Base-by-base conservation (phyloP, 1,140 invertebrate genomes). In the Procambarus clarkii region DNA sequence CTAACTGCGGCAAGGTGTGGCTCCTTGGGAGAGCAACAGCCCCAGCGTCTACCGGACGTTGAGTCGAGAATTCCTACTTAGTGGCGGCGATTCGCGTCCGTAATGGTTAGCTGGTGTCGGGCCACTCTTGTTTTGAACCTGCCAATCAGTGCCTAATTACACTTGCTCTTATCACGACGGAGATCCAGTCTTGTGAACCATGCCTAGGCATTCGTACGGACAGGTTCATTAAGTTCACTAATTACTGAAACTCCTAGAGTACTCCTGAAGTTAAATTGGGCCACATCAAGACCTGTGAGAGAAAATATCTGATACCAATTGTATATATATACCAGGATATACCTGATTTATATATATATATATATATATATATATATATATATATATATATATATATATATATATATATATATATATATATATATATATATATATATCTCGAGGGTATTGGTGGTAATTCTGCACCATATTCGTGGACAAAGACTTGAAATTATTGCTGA, bases 81-180 rank as follows among this genome's bases (percentile, higher is more conserved):
- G 44, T 15, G 18, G 21, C 21, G 77, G 34, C 79, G 71, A 91
- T 91, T 91, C 84, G 86, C 88, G 82, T 71, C 88, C 83, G 15
- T 85, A 91, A 21, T 69, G 88, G 54, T 13, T 69, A 74, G 74
- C 71, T 46, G 76, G 88, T 54, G 79, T 79, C 76, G 82, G 60
- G 48, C 76, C 83, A 54, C 88, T 91, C 82, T 91, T 84, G 88
- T 85, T 91, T 78, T 77, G 88, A 91, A 85, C 69, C 71, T 85
- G 88, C 88, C 88, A 91, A 91, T 91, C 88, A 91, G 88, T 91
- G 88, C 88, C 88, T 91, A 91, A 91, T 91, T 91, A 91, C 88
- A 91, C 88, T 91, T 91, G 88, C 88, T 85, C 88, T 91, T 91
- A 91, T 91, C 88, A 91, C 83, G 82, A 77, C 81, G 76, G 78